These are phyloP conservation scores for Notarius lentiginosus DNA, from an alignment of 2,113 vertebrate species.

Conservation along the genomic window DNA sequence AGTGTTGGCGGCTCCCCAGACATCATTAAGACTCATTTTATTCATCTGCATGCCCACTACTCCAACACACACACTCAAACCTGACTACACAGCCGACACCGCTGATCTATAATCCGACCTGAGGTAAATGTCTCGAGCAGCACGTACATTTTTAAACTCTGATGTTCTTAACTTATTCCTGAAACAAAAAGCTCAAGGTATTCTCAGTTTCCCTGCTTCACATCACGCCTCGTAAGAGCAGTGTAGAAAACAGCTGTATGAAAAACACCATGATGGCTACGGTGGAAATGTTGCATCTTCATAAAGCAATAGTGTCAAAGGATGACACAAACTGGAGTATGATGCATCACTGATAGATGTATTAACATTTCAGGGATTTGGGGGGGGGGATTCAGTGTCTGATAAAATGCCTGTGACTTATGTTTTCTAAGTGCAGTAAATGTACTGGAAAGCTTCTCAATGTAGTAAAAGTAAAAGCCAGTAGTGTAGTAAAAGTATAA, in stretches of 20 bases:
- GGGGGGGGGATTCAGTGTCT: background rate
- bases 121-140: background rate
- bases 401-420: background rate
- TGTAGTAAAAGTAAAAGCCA: background rate
- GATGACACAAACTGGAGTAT: background rate
- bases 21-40: conserved; percentile 12
- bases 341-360: background rate
- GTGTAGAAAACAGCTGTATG: background rate
- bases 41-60: conserved; percentile 17
- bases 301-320: background rate
- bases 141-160: background rate
- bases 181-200: background rate
- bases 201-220: background rate
- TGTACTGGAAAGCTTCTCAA: background rate
- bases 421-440: background rate
- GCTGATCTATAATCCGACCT: background rate
- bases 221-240: background rate
- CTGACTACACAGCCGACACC: too few species aligned
- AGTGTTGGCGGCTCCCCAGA: conserved; percentile 12
- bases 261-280: background rate
- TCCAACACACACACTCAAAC: background rate
- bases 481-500: background rate
- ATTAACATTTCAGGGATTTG: background rate
- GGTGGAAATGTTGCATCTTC: background rate
- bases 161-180: background rate